Conservation (phyloP, 2,113 vertebrate genomes). For the Eolophus roseicapilla region DNA sequence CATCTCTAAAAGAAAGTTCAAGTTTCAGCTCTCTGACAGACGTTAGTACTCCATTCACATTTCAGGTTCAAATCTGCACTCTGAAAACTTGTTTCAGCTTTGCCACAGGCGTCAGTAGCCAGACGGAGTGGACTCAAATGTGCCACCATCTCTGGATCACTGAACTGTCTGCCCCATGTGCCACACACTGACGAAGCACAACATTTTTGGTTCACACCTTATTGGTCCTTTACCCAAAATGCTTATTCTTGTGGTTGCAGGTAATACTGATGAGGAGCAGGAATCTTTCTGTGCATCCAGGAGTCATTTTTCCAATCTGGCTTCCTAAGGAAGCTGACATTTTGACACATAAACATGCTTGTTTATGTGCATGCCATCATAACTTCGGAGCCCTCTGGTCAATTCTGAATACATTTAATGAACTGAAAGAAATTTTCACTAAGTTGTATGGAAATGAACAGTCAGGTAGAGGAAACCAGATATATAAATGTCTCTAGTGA, state of each 20-base stretch:
- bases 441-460: not conserved
- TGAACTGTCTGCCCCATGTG: not conserved
- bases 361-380: not conserved
- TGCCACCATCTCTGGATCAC: not conserved
- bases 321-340: not conserved
- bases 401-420: not conserved
- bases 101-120: not conserved
- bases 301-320: not conserved
- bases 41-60: not conserved
- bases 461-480: not conserved
- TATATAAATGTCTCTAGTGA: not conserved
- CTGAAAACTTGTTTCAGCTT: not conserved
- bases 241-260: not conserved
- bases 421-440: not conserved
- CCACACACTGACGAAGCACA: not conserved
- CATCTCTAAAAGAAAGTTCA: not conserved
- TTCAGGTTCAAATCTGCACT: not conserved
- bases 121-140: not conserved
- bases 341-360: not conserved
- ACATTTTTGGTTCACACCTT: not conserved
- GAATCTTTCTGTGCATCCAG: not conserved
- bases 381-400: not conserved
- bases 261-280: not conserved
- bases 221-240: not conserved
- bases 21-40: conserved; percentile 6